A percentile compares a stretch with the other conserved stretches of the same genome.
phyloP scores from a whole-genome alignment of 2,113 vertebrate genomes.

The Ictidomys tridecemlineatus region DNA sequence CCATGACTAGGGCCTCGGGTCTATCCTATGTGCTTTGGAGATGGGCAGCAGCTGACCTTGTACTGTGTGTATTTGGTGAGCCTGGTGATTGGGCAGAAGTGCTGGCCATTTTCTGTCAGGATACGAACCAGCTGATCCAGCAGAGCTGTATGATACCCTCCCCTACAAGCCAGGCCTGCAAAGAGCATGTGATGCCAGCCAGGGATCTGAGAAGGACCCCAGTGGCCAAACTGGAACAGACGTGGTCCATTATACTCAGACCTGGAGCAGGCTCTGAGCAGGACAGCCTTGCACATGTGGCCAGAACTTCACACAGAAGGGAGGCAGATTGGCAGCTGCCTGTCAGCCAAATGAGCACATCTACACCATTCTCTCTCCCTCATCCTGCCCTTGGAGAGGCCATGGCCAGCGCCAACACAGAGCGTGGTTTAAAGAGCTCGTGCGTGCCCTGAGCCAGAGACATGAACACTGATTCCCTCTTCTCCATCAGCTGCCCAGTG shows the following conservation, averaged over 20 bases:
- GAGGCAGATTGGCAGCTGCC: neutral
- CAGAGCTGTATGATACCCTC: neutral
- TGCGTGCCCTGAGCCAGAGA: neutral
- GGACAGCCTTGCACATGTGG: neutral
- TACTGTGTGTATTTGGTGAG: neutral
- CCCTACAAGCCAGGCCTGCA: neutral
- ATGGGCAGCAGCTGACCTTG: neutral
- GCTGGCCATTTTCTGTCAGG: neutral
- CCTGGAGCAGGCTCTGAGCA: neutral
- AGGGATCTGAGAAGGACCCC: neutral
- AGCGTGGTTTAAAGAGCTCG: rapidly evolving
- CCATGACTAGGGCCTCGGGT: rapidly evolving
- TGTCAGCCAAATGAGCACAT: neutral
- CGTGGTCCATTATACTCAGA: rapidly evolving
- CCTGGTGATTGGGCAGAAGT: neutral
- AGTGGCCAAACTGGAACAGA: neutral
- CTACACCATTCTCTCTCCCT: no score
- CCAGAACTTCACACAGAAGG: neutral
- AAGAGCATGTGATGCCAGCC: rapidly evolving
- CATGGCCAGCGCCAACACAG: rapidly evolving
- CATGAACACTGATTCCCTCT: rapidly evolving
- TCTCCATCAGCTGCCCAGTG: no score
- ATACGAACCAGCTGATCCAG: neutral
- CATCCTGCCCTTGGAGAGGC: neutral
- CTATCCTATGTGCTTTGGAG: no score